Evolutionary conservation across 2,888 invertebrate genomes (phyloP).

Genomic region (Parthenolecanium corni): DNA sequence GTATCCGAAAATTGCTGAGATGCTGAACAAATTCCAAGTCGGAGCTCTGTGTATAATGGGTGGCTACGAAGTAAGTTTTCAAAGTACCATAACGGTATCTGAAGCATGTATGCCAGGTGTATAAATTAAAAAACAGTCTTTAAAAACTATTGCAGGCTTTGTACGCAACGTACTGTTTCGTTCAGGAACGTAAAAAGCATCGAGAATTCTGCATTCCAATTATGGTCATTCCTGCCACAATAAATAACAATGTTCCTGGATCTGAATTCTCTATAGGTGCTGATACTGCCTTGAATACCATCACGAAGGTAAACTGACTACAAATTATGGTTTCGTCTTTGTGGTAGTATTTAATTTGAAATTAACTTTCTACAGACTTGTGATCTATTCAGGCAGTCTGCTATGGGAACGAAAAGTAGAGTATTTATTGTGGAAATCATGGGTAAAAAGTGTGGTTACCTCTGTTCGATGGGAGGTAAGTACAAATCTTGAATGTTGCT

Average conservation of each 20-base stretch:
- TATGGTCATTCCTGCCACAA: constrained; percentile 89
- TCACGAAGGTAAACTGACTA: constrained; percentile 57
- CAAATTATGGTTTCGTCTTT: too few relatives aligned
- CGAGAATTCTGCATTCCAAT: constrained; percentile 87
- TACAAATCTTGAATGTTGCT: not conserved
- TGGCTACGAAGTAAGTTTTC: constrained; percentile 76
- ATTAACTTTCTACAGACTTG: constrained; percentile 50
- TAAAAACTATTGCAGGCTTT: constrained; percentile 72
- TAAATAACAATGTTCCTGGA: constrained; percentile 98
- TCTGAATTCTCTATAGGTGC: constrained; percentile 94
- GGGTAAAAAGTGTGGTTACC: constrained; percentile 97
- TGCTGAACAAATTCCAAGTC: constrained; percentile 74
- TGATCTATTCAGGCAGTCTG: constrained; percentile 93
- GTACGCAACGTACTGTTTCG: constrained; percentile 64
- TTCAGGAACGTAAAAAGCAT: constrained; percentile 58
- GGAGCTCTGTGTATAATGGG: constrained; percentile 80
- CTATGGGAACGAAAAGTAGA: constrained; percentile 93
- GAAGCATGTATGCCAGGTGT: too few relatives aligned
- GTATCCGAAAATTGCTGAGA: constrained; percentile 66
- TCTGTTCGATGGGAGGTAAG: constrained; percentile 81
- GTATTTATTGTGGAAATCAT: constrained; percentile 96
- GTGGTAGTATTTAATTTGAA: too few relatives aligned
- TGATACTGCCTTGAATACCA: constrained; percentile 96
- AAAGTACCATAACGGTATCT: too few relatives aligned
- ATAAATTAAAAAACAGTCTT: too few relatives aligned